Evolutionary conservation across 2,797 vertebrate species (phyloP).

Genomic region (Dromococcyx pavoninus): DNA sequence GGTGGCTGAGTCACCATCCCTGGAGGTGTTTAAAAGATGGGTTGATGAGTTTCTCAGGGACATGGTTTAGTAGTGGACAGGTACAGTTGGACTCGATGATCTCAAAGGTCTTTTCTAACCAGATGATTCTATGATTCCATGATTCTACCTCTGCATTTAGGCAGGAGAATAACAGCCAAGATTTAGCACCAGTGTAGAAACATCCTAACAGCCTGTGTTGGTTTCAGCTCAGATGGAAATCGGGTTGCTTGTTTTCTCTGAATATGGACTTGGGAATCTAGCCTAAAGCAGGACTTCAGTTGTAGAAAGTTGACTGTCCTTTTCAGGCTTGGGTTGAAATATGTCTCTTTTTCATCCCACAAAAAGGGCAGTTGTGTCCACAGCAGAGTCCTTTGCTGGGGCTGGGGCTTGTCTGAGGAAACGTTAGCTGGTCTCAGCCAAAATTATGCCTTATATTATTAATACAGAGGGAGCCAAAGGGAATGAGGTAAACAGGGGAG

Average conservation of each 20-base stretch:
- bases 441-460: not conserved
- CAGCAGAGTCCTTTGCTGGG: not conserved
- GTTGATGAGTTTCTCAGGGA: too few species aligned
- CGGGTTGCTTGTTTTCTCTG: not conserved
- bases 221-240: not conserved
- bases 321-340: not conserved
- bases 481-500: not conserved
- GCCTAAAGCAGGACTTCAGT: not conserved
- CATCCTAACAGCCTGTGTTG: not conserved
- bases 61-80: too few species aligned
- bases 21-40: too few species aligned
- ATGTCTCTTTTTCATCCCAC: not conserved
- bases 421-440: not conserved
- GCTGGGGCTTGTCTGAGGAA: not conserved
- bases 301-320: not conserved
- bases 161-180: not conserved
- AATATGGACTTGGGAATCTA: not conserved
- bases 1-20: too few species aligned
- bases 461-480: not conserved
- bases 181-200: not conserved
- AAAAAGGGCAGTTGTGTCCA: too few species aligned
- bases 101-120: too few species aligned
- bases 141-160: not conserved
- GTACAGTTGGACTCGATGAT: too few species aligned
- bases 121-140: too few species aligned